Evolutionary conservation across 1,140 invertebrate species (phyloP), one percentile per base, ranked within the genome.

Genomic region (Bombus polaris): DNA sequence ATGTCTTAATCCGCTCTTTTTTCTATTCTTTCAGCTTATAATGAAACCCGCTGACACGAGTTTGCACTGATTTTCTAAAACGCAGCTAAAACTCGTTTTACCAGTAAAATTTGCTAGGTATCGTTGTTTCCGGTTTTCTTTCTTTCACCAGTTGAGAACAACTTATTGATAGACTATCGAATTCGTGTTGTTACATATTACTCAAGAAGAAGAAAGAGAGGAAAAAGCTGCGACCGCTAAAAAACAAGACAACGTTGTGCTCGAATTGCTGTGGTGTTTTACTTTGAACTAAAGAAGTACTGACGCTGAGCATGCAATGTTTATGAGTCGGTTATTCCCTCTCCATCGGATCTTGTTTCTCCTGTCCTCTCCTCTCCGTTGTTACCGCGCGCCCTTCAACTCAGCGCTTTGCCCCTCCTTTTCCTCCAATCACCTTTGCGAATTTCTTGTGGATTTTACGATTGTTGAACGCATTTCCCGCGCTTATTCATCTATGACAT

Each of bases 231-330:
- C 6, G 10, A 6, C 12, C 13, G 44, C 22, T 25, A 12, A 28
- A 77, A 35, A 32, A n/a, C 10, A n/a, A 39, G 37, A 70, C 25
- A 22, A 25, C 62, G 62, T 35, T 70, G 6, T 59, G 81, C 77
- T 84, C 68, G 15, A 66, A 75, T 76, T 83, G 57, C 81, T 65
- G 70, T 79, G 81, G 12, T 82, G 78, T 88, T 89, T 90, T 88
- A 80, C 83, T 92, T 88, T 83, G 3, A 76, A 92, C 92, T 93
- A 85, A 89, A 80, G 78, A 72, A 74, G 85, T 83, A 77, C 87
- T 80, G 76, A 87, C 80, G 80, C 79, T 70, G 81, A 57, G 87
- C 87, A 81, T 76, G 77, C 84, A 79, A 89, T 93, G 91, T 92
- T 93, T 93, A 93, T 88, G 88, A 86, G 87, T 81, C 83, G 79